These are phyloP conservation scores for Caranx ignobilis DNA, from an alignment of 2,113 vertebrate species.

Conservation along the genomic window DNA sequence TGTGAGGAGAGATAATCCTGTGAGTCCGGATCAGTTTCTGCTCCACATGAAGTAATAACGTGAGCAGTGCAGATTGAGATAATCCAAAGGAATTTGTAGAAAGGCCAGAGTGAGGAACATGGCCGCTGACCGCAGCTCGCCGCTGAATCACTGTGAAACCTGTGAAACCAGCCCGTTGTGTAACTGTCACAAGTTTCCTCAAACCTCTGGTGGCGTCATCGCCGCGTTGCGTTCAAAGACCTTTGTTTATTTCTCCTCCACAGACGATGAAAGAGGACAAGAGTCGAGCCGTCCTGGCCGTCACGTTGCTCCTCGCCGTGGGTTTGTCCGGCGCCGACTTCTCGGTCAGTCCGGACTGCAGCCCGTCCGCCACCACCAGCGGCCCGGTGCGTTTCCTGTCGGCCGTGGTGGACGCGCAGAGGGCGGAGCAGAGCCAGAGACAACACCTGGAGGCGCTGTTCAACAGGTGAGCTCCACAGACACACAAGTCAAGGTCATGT, in stretches of 20 bases:
- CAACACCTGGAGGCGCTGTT: conserved; percentile 93
- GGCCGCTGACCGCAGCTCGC: background rate
- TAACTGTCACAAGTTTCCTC: no score
- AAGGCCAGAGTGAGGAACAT: no score
- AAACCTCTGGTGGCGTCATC: background rate
- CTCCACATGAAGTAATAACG: no score
- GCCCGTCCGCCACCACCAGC: background rate
- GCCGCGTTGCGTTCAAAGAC: no score
- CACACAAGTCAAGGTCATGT: no score
- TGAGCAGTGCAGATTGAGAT: no score
- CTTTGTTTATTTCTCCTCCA: background rate
- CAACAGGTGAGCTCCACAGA: conserved; percentile 81
- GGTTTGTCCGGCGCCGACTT: background rate
- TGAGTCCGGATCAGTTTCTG: no score
- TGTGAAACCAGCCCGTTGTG: background rate
- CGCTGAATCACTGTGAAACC: background rate
- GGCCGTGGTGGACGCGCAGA: conserved; percentile 79
- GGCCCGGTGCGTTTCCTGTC: background rate
- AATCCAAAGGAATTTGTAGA: no score
- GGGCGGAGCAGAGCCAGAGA: conserved; percentile 85
- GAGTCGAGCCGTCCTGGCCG: background rate
- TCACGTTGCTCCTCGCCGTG: conserved; percentile 27
- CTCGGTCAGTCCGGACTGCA: conserved; percentile 16
- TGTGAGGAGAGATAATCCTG: no score
- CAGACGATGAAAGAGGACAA: conserved; percentile 13